Evolutionary conservation across 2,888 invertebrate genomes (phyloP).

Genomic region (Hemicrepidius hirtus): DNA sequence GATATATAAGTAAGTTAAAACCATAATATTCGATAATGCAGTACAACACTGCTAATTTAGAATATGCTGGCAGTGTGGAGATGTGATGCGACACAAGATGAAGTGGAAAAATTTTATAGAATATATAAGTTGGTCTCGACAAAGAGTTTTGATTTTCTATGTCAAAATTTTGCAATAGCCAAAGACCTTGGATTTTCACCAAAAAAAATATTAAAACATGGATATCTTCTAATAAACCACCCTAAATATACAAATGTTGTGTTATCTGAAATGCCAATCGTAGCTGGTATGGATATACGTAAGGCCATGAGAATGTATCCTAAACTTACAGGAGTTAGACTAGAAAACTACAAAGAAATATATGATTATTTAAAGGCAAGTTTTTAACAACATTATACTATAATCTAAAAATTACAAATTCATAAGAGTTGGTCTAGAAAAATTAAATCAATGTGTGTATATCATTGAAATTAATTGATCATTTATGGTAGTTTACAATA

Average conservation of each 20-base stretch:
- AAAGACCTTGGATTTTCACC: conserved; percentile 75
- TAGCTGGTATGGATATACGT: conserved; percentile 76
- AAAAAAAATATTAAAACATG: conserved; percentile 75
- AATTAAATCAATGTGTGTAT: too few relatives aligned
- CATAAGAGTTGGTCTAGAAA: too few relatives aligned
- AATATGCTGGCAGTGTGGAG: conserved; percentile 67
- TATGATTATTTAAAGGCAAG: conserved; percentile 73
- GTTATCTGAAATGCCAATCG: conserved; percentile 73
- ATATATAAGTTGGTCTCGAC: too few relatives aligned
- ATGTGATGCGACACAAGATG: conserved; percentile 68
- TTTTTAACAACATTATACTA: too few relatives aligned
- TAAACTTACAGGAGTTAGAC: conserved; percentile 78
- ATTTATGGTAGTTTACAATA: too few relatives aligned
- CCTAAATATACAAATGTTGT: conserved; percentile 76
- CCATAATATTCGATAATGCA: not conserved
- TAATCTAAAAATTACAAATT: too few relatives aligned
- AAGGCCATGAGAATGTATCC: conserved; percentile 76
- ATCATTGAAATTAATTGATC: too few relatives aligned
- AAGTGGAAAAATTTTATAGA: conserved; percentile 68
- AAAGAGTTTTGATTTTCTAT: conserved; percentile 74
- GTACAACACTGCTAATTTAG: conserved; percentile 34
- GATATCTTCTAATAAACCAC: conserved; percentile 76
- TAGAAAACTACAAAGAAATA: conserved; percentile 74
- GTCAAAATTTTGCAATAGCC: conserved; percentile 75
- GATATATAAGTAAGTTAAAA: conserved; percentile 65